phyloP scores from a whole-genome alignment of 30 jellyfish, hydroid and myxozoan species.

The Aurelia aurita region DNA sequence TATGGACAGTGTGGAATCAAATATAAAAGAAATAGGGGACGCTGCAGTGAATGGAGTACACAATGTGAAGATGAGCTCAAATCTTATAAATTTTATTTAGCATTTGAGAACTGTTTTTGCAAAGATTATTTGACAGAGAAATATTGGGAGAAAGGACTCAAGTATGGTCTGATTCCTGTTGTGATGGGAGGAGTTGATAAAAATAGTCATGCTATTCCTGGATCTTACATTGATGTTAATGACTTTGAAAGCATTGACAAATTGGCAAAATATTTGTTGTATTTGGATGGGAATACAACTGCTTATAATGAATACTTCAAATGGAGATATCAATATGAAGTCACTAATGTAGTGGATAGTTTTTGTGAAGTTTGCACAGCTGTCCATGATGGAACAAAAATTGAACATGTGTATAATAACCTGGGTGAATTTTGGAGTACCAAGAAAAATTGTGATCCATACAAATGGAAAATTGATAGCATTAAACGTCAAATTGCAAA shows the following conservation, averaged over 20 bases:
- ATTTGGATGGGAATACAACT: constrained; percentile 76
- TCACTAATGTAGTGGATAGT: constrained; percentile 70
- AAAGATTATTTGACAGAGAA: constrained; percentile 96
- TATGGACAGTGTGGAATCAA: constrained; percentile 86
- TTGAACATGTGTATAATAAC: constrained; percentile 42
- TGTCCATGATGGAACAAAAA: constrained; percentile 41
- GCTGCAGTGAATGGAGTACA: constrained; percentile 71
- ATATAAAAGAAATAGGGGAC: constrained; percentile 81
- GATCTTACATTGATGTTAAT: constrained; percentile 86
- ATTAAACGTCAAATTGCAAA: constrained; percentile 71
- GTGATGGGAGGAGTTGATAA: constrained; percentile 84
- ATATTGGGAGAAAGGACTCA: constrained; percentile 86
- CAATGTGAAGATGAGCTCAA: constrained; percentile 72
- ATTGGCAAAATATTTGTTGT: constrained; percentile 76
- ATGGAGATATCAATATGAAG: constrained; percentile 85
- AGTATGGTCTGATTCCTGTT: constrained; percentile 88
- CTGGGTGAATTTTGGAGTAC: constrained; percentile 80
- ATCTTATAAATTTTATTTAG: constrained; percentile 80
- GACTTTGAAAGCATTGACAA: constrained; percentile 68
- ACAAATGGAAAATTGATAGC: constrained; percentile 33
- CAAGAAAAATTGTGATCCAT: constrained; percentile 70
- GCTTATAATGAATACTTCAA: constrained; percentile 90
- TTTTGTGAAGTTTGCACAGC: constrained; percentile 87
- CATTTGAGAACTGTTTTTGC: constrained; percentile 96
- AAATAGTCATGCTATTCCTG: constrained; percentile 64